phyloP scores from a whole-genome alignment of 2,113 vertebrate species.

The Montifringilla adamsi region DNA sequence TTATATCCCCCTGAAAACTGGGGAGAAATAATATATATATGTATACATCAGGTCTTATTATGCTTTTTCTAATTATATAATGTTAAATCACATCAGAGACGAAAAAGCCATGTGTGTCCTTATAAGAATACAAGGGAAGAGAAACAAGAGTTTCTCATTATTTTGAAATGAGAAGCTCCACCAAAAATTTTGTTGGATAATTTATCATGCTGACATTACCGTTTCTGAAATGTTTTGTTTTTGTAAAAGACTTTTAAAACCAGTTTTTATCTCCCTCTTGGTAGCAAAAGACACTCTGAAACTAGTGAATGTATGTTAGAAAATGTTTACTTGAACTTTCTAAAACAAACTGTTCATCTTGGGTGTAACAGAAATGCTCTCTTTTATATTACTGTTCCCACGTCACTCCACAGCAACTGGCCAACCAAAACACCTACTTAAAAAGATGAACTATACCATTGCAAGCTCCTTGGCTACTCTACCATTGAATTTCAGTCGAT shows the following conservation, averaged over 20 bases:
- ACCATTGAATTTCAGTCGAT: slow-evolving; percentile 74
- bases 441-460: slow-evolving; percentile 63
- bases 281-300: slow-evolving; percentile 68
- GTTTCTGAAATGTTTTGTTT: slow-evolving; percentile 44
- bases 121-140: not conserved
- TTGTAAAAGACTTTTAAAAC: slow-evolving; percentile 18
- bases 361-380: slow-evolving; percentile 75
- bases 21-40: not conserved
- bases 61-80: not conserved
- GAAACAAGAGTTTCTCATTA: not conserved
- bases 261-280: slow-evolving; percentile 59
- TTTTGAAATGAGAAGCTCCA: slow-evolving; percentile 24
- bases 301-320: slow-evolving; percentile 69
- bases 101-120: not conserved
- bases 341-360: slow-evolving; percentile 75
- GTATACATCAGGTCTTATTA: not conserved
- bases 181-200: slow-evolving; percentile 23
- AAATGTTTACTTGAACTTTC: slow-evolving; percentile 76
- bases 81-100: not conserved
- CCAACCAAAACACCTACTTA: slow-evolving; percentile 80
- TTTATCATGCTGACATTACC: slow-evolving; percentile 43
- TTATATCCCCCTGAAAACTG: not conserved
- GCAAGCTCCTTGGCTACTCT: slow-evolving; percentile 66
- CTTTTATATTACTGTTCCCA: slow-evolving; percentile 73
- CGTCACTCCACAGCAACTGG: slow-evolving; percentile 65